Evolutionary conservation across 2,888 invertebrate genomes (phyloP), one percentile per base, ranked within the genome.

Genomic region (Dryococelus australis): DNA sequence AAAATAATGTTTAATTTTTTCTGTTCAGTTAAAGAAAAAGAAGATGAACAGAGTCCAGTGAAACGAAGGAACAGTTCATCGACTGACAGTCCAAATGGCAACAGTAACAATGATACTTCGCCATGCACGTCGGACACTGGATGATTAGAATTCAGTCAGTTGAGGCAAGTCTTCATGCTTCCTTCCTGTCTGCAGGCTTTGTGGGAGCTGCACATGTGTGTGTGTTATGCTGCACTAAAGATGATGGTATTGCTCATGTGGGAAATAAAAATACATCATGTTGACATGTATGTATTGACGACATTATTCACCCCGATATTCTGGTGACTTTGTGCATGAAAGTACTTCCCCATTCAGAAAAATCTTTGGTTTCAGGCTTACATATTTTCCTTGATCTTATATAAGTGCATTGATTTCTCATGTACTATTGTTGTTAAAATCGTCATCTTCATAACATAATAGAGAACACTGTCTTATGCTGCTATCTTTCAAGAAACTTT

Each of bases 81-180:
- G 0, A 94, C 95, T 0, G 95, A 95, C 80, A 94, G 91, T 88
- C 90, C 94, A 0, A 94, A 94, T 88, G 90, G 90, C 65, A 91
- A 90, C 88, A 95, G 95, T 90, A 95, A 94, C 0, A 95, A 95
- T 91, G 95, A 95, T 84, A 95, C 95, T 0, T 95, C 95, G 84
- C 95, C 95, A 89, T 94, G 94, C 89, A 95, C 95, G 86, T 95
- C 95, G 0, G 95, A 95, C 86, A 93, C 93, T 24, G 93, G 93
- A 83, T 93, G 91, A 90, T 83, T 24, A 83, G 43, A 83, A 43
- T 0, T 24, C 28, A 20, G 35, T 28, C 24, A 6, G 83, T 27
- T 43, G 83, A 20, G 65, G 65, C 65, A 65, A 0, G n/a, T n/a
- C 20, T 65, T 65, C 20, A n/a, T 65, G 16, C n/a, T 65, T 24